Evolutionary conservation across 2,888 invertebrate genomes (phyloP).

Genomic region (Calliphora vomitoria): DNA sequence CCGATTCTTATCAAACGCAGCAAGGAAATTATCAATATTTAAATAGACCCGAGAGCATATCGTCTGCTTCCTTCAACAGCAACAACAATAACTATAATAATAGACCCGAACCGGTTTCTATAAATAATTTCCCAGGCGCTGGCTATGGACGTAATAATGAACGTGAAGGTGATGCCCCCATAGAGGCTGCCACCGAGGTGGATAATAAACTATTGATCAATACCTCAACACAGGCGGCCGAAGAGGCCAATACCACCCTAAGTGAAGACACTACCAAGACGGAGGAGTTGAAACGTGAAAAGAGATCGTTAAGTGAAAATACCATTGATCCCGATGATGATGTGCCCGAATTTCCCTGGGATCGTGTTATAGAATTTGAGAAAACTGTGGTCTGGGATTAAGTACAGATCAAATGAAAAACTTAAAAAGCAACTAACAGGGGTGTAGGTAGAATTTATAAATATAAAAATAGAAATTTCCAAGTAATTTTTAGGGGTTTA

Average conservation of each 20-base stretch:
- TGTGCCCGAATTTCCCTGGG: slow-evolving; percentile 91
- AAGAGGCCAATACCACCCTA: slow-evolving; percentile 74
- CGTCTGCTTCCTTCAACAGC: slow-evolving; percentile 73
- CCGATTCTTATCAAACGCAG: slow-evolving; percentile 77
- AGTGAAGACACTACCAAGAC: slow-evolving; percentile 78
- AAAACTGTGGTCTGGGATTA: slow-evolving; percentile 89
- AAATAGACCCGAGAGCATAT: slow-evolving; percentile 82
- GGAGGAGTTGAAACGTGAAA: slow-evolving; percentile 76
- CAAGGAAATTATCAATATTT: slow-evolving; percentile 83
- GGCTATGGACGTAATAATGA: slow-evolving; percentile 84
- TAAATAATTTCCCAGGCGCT: slow-evolving; percentile 81
- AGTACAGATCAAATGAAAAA: slow-evolving; percentile 50
- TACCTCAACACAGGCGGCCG: slow-evolving; percentile 79
- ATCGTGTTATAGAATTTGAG: slow-evolving; percentile 90
- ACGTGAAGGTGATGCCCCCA: slow-evolving; percentile 82
- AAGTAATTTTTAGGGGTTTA: slow-evolving; percentile 49
- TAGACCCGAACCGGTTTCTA: slow-evolving; percentile 81
- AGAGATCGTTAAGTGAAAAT: slow-evolving; percentile 78
- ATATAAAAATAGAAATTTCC: slow-evolving; percentile 58
- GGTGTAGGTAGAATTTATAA: slow-evolving; percentile 72
- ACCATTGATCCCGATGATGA: slow-evolving; percentile 76
- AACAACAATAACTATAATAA: slow-evolving; percentile 76
- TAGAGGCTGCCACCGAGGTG: slow-evolving; percentile 80
- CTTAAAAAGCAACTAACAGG: slow-evolving; percentile 56
- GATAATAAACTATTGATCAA: slow-evolving; percentile 73